These are phyloP conservation scores for Thereva unica DNA, from an alignment of 2,888 invertebrate genomes.

Conservation along the genomic window DNA sequence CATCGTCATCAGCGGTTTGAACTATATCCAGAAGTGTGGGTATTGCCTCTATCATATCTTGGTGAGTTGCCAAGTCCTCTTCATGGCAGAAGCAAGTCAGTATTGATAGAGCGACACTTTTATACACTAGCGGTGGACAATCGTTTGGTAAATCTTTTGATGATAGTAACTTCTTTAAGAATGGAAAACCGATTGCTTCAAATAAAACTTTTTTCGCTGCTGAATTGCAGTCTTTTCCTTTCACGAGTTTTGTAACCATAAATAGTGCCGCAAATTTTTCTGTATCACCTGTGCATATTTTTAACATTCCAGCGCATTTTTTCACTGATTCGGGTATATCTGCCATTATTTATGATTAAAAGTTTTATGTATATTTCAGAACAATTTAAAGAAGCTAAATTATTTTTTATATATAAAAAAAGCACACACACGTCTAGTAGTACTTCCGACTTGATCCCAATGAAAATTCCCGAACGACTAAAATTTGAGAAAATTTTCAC, in stretches of 20 bases:
- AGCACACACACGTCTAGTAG: too few species aligned
- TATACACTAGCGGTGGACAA: conserved; percentile 87
- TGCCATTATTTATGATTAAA: conserved; percentile 48
- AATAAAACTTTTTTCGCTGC: conserved; percentile 80
- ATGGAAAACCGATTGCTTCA: conserved; percentile 87
- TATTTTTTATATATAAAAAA: too few species aligned
- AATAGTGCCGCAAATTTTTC: conserved; percentile 91
- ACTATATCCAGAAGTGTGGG: conserved; percentile 84
- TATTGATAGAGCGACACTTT: conserved; percentile 86
- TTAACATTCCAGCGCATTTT: conserved; percentile 80
- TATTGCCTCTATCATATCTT: conserved; percentile 81
- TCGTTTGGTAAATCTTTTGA: conserved; percentile 80
- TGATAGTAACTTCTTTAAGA: conserved; percentile 78
- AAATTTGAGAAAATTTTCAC: too few species aligned
- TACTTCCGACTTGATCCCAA: too few species aligned
- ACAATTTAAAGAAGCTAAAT: too few species aligned
- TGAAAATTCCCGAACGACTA: too few species aligned
- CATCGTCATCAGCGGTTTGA: conserved; percentile 80
- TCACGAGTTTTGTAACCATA: conserved; percentile 88
- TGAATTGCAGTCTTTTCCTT: conserved; percentile 77
- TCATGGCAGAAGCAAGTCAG: conserved; percentile 85
- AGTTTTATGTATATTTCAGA: background rate
- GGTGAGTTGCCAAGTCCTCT: conserved; percentile 76
- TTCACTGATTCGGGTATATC: conserved; percentile 77
- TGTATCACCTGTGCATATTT: conserved; percentile 80